Evolutionary conservation across 1,140 invertebrate species (phyloP).

Genomic region (Chlorops oryzae): DNA sequence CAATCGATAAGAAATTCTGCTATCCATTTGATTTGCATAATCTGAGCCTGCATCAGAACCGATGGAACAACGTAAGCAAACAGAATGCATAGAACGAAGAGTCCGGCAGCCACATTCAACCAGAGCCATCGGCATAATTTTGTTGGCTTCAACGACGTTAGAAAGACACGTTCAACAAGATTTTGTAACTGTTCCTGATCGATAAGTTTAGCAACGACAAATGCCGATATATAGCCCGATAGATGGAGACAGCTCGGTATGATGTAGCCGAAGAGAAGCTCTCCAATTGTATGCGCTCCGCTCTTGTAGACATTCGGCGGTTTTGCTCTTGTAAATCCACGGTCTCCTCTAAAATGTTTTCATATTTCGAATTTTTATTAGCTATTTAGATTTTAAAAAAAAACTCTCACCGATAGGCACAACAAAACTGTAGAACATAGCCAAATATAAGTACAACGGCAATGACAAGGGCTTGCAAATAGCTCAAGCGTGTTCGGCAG

Average conservation of each 20-base stretch:
- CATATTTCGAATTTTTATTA: background rate
- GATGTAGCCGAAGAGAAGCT: constrained; percentile 67
- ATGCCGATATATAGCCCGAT: constrained; percentile 66
- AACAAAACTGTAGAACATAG: constrained; percentile 69
- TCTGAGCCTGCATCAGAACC: constrained; percentile 58
- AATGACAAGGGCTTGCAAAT: constrained; percentile 63
- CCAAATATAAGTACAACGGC: constrained; percentile 60
- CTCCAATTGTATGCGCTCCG: constrained; percentile 52
- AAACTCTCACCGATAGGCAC: constrained; percentile 61
- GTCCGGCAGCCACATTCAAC: constrained; percentile 61
- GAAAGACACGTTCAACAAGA: constrained; percentile 76
- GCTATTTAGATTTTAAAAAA: background rate
- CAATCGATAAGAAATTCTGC: constrained; percentile 47
- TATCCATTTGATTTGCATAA: constrained; percentile 31
- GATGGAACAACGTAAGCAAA: constrained; percentile 55
- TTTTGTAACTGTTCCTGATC: constrained; percentile 84
- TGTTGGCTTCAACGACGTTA: constrained; percentile 51
- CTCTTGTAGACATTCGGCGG: constrained; percentile 25
- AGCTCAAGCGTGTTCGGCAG: constrained; percentile 55
- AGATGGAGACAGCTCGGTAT: constrained; percentile 73
- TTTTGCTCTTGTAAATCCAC: constrained; percentile 67
- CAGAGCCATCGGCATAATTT: constrained; percentile 62
- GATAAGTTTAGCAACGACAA: constrained; percentile 71
- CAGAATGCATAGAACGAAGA: constrained; percentile 62
- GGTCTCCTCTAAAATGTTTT: constrained; percentile 57